phyloP scores from a whole-genome alignment of 2,797 vertebrate species.

The Sphaeramia orbicularis region DNA sequence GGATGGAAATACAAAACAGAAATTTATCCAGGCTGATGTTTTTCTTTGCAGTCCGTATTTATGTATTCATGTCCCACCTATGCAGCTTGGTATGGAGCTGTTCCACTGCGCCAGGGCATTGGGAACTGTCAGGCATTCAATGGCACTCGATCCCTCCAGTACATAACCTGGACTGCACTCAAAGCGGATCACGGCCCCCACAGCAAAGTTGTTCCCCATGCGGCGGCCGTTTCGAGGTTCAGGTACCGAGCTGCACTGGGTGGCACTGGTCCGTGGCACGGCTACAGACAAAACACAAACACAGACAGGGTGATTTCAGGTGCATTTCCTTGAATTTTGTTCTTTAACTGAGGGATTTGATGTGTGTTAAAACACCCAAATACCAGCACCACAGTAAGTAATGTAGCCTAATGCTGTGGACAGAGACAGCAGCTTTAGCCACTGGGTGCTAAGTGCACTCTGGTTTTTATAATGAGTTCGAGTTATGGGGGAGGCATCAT shows the following conservation, averaged over 20 bases:
- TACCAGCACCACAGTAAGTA: too few relatives aligned
- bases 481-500: too few relatives aligned
- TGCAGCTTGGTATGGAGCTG: slow-evolving; percentile 93
- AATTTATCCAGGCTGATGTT: not conserved
- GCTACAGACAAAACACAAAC: slow-evolving; percentile 82
- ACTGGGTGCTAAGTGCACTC: too few relatives aligned
- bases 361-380: too few relatives aligned
- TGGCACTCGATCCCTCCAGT: slow-evolving; percentile 93
- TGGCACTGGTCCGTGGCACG: slow-evolving; percentile 96
- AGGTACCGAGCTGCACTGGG: slow-evolving; percentile 96
- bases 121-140: slow-evolving; percentile 93
- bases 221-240: slow-evolving; percentile 97
- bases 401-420: too few relatives aligned
- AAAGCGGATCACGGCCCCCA: slow-evolving; percentile 94
- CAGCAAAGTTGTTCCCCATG: slow-evolving; percentile 96
- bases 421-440: too few relatives aligned
- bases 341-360: not conserved
- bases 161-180: slow-evolving; percentile 96
- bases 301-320: slow-evolving; percentile 5
- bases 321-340: not conserved
- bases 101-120: slow-evolving; percentile 98
- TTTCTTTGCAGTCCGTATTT: slow-evolving; percentile 55
- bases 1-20: not conserved
- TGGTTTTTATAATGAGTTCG: too few relatives aligned
- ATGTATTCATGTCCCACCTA: slow-evolving; percentile 85